Percentiles rank a stretch among this genome's conserved stretches.
phyloP scores from a whole-genome alignment of 2,113 vertebrate genomes.

The Taxidea taxus region DNA sequence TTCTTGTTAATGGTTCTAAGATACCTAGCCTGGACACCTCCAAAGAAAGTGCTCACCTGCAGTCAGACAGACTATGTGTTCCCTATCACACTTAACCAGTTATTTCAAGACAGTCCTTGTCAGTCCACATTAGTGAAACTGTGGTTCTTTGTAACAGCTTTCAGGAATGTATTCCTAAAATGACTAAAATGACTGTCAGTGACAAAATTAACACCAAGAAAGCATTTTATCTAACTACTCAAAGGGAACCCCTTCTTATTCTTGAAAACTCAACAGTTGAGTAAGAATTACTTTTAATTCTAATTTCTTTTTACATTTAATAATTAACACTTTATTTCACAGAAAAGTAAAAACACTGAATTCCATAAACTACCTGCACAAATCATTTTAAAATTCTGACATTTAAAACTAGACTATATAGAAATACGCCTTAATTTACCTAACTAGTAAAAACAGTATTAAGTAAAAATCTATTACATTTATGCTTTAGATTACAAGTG shows the following conservation, averaged over 20 bases:
- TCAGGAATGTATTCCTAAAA: constrained; percentile 29
- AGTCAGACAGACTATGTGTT: not conserved
- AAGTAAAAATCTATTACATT: constrained; percentile 31
- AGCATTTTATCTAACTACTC: not conserved
- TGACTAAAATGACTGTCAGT: constrained; percentile 6
- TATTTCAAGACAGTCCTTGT: not conserved
- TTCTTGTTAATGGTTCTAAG: not conserved
- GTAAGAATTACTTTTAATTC: constrained; percentile 13
- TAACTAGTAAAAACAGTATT: not conserved
- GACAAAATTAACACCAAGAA: constrained; percentile 42
- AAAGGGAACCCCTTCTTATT: not conserved
- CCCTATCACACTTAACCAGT: constrained; percentile 5
- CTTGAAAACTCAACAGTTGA: not conserved
- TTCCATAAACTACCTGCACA: not conserved
- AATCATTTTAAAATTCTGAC: constrained; percentile 46
- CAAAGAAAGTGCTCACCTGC: not conserved
- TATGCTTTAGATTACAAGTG: constrained; percentile 3
- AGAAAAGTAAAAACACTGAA: not conserved
- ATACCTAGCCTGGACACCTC: not conserved
- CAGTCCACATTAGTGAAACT: not conserved
- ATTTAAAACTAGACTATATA: constrained; percentile 41
- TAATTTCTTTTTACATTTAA: constrained; percentile 35
- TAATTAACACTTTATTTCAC: not conserved
- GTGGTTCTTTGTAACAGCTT: constrained; percentile 9
- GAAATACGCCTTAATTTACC: constrained; percentile 8